Evolutionary conservation across 2,888 invertebrate species (phyloP).

Genomic region (Eucera pruinosa): DNA sequence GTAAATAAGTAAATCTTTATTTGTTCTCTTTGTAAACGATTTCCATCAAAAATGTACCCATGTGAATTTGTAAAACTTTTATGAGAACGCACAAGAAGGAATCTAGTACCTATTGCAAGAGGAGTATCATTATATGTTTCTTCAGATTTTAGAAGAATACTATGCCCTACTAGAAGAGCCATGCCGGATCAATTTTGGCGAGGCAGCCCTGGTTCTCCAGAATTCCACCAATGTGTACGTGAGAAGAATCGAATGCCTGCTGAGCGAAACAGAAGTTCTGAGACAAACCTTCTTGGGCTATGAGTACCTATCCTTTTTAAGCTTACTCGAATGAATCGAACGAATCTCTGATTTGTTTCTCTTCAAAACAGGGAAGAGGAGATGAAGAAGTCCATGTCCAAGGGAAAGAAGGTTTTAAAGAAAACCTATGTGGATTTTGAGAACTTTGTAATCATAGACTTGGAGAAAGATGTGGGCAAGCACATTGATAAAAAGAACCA

Average conservation of each 20-base stretch:
- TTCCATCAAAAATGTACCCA: too few relatives aligned
- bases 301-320: conserved; percentile 65
- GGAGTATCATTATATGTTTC: conserved; percentile 5
- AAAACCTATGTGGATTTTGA: conserved; percentile 69
- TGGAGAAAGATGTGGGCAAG: conserved; percentile 71
- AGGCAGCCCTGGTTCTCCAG: conserved; percentile 91
- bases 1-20: too few relatives aligned
- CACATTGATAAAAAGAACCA: conserved; percentile 74
- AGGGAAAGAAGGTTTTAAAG: conserved; percentile 57
- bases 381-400: conserved; percentile 19
- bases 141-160: conserved; percentile 77
- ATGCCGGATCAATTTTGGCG: conserved; percentile 87
- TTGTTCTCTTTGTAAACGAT: too few relatives aligned
- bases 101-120: background rate
- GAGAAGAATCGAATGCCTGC: conserved; percentile 89
- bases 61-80: too few relatives aligned
- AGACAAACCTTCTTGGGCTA: conserved; percentile 81
- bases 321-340: background rate
- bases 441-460: conserved; percentile 74
- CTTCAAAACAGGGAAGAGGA: conserved; percentile 59
- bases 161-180: conserved; percentile 70
- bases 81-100: too few relatives aligned
- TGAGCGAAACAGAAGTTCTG: conserved; percentile 83
- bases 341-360: background rate
- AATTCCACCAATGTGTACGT: conserved; percentile 90